Evolutionary conservation across 1,140 invertebrate genomes (phyloP), one percentile per base, ranked within the genome.

Genomic region (Drosophila murphyi): DNA sequence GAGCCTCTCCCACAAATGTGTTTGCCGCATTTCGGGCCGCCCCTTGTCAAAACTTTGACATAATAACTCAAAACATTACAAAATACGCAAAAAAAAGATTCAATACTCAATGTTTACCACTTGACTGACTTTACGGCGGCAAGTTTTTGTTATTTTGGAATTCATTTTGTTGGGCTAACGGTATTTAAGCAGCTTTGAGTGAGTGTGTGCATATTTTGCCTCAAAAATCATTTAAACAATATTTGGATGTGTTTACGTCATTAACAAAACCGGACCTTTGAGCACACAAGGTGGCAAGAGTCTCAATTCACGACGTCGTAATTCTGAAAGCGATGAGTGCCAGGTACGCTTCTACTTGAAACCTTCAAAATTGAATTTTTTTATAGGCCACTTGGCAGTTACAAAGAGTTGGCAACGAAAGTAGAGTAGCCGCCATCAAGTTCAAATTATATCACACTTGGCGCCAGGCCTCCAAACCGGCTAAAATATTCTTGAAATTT

Each of bases 241-340:
- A 86, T 87, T 86, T 55, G 76, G 69, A 57, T 68, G 75, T 85
- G 45, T 87, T 80, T 83, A 88, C 83, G 83, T 83, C 89, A 89
- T 78, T 59, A 41, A 43, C 31, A 57, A 88, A 89, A 88, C 83
- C 83, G 83, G 83, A 88, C 80, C 80, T 80, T 54, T 32, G 7
- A 20, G 12, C 12, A 54, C 39, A 45, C 32, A 37, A 47, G 68
- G 52, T 72, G 67, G 63, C 77, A 57, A 60, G 55, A 57, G 34
- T 34, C 1, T 34, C 34, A 34, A 2, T 34, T 20, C 20, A 2
- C 20, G 5, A 50, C 51, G 54, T 72, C 45, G 76, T 48, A 77
- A 45, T 80, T 41, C 45, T 37, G 37, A 39, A 28, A 57, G 57
- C 35, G 55, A 56, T 80, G 70, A 70, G 37, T 87, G 83, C 80